These are phyloP conservation scores for Uria lomvia DNA, from an alignment of 2,113 vertebrate species.

Conservation along the genomic window DNA sequence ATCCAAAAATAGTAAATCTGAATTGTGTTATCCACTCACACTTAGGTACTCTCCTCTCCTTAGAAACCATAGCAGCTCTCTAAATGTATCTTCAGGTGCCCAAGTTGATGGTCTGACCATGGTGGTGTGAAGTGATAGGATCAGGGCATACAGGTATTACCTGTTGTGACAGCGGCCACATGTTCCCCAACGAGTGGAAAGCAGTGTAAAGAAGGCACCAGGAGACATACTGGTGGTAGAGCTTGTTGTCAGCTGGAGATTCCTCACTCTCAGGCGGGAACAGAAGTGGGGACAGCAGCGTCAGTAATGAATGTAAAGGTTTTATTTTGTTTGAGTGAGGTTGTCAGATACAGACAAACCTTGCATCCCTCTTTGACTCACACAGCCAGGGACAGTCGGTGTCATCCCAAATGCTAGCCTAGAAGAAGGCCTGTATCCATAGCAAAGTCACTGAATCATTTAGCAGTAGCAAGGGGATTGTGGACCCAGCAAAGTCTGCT, in stretches of 20 bases:
- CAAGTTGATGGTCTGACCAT: accelerated
- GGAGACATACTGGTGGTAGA: not conserved
- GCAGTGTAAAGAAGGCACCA: not conserved
- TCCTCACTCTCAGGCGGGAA: not conserved
- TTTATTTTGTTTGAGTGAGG: not conserved
- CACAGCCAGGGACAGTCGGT: not conserved
- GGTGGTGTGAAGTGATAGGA: not conserved
- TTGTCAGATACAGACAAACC: not conserved
- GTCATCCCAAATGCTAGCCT: not conserved
- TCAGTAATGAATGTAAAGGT: not conserved
- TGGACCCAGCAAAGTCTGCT: not conserved
- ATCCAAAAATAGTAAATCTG: not conserved
- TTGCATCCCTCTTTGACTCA: not conserved
- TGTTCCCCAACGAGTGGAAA: not conserved
- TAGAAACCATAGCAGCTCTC: not conserved
- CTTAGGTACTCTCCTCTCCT: not conserved
- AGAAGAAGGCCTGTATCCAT: not conserved
- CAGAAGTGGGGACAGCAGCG: not conserved
- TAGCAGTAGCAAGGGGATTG: not conserved
- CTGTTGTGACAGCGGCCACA: not conserved
- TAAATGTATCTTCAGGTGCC: not conserved
- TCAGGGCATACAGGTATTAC: not conserved
- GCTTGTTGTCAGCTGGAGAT: not conserved
- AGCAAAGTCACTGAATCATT: not conserved
- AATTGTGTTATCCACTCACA: not conserved